Evolutionary conservation across 2,797 vertebrate species (phyloP).

Genomic region (Lemur catta): DNA sequence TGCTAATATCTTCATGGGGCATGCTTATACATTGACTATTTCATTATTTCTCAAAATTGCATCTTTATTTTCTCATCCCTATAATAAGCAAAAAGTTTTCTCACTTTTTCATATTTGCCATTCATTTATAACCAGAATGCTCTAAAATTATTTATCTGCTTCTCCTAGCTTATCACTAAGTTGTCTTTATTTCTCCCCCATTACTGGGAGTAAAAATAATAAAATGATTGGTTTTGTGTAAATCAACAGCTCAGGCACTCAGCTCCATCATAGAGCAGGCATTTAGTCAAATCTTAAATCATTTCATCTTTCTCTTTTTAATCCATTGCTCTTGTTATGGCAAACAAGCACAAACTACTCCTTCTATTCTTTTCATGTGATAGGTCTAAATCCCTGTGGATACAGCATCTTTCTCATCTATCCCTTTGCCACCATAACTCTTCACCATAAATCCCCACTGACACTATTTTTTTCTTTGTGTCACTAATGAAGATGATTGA

Average conservation of each 20-base stretch:
- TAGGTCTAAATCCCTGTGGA: not conserved
- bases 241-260: not conserved
- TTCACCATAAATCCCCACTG: slow-evolving; percentile 29
- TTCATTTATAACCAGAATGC: not conserved
- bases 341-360: not conserved
- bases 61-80: not conserved
- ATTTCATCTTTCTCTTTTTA: not conserved
- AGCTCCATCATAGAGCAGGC: not conserved
- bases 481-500: slow-evolving; percentile 17
- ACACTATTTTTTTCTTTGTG: not conserved
- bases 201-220: not conserved
- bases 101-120: not conserved
- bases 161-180: not conserved
- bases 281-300: not conserved
- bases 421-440: slow-evolving; percentile 10
- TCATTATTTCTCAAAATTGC: not conserved
- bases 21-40: not conserved
- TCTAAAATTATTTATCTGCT: slow-evolving; percentile 10
- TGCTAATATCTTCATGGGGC: not conserved
- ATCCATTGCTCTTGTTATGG: not conserved
- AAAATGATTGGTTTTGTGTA: not conserved
- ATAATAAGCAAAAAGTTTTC: not conserved
- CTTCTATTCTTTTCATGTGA: not conserved
- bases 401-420: not conserved
- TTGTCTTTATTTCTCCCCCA: not conserved